A percentile compares a stretch with the other conserved stretches of the same genome.
Conservation (phyloP, 2,888 invertebrate genomes). For the Drosophila flavopinicola region DNA sequence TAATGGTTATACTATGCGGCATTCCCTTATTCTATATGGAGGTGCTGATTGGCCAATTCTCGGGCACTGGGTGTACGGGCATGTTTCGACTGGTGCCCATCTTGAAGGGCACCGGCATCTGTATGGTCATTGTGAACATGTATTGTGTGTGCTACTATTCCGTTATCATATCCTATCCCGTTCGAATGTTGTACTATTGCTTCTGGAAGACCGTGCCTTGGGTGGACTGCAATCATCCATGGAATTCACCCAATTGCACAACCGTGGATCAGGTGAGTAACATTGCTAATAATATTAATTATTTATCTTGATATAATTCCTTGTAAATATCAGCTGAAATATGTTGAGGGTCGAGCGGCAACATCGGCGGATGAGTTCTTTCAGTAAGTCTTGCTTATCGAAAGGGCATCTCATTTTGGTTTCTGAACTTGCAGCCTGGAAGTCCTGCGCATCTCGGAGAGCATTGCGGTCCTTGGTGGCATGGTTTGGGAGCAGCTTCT, state of each 20-base stretch:
- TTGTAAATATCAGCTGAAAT: conserved; percentile 2
- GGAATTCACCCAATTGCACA: conserved; percentile 92
- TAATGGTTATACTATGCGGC: conserved; percentile 92
- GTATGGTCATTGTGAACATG: conserved; percentile 91
- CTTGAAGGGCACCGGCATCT: conserved; percentile 95
- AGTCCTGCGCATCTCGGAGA: conserved; percentile 90
- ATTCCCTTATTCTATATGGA: conserved; percentile 95
- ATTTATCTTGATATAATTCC: background rate
- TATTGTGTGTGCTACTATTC: conserved; percentile 94
- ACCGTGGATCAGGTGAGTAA: conserved; percentile 72
- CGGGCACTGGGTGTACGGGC: conserved; percentile 92
- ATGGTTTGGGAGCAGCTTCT: conserved; percentile 92
- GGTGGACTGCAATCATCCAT: conserved; percentile 90
- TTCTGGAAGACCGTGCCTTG: conserved; percentile 89
- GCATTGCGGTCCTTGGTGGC: conserved; percentile 90
- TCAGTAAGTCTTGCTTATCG: conserved; percentile 86
- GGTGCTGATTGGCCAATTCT: conserved; percentile 93
- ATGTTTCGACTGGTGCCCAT: conserved; percentile 92
- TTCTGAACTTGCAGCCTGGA: conserved; percentile 87
- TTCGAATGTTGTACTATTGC: conserved; percentile 90
- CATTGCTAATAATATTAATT: background rate
- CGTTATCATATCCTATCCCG: conserved; percentile 93
- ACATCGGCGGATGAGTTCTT: conserved; percentile 94
- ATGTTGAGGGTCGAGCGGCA: conserved; percentile 30
- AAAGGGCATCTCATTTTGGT: background rate